A percentile compares a stretch with the other conserved stretches of the same genome.
These are phyloP conservation scores for Pentamera pediparva DNA, from an alignment of 53 echinoderm and acorn worm genomes.

Conservation along the genomic window DNA sequence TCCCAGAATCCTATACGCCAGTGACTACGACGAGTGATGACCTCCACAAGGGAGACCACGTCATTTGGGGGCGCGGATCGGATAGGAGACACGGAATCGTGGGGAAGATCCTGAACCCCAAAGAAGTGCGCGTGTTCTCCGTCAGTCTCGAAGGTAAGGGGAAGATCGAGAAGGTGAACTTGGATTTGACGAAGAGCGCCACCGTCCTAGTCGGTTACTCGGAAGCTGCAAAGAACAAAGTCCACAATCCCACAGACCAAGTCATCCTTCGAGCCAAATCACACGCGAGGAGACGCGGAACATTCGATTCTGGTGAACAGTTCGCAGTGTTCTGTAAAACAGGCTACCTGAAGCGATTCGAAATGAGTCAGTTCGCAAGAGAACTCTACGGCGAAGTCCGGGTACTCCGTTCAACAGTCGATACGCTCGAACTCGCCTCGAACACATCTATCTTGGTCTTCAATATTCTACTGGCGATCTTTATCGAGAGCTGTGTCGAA, in stretches of 20 bases:
- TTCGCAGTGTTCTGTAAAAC: conserved; percentile 16
- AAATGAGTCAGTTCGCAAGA: background rate
- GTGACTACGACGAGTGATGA: conserved; percentile 1
- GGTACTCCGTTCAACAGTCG: background rate
- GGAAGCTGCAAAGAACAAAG: background rate
- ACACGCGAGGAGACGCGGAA: background rate
- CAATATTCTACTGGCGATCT: conserved; percentile 8
- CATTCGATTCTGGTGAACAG: background rate
- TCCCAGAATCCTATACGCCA: background rate
- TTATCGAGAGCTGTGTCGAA: conserved; percentile 5
- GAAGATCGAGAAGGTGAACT: background rate
- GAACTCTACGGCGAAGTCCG: conserved; percentile 7
- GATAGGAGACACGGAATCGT: conserved; percentile 6
- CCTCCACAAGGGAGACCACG: conserved; percentile 4
- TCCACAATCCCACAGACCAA: background rate
- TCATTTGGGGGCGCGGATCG: background rate
- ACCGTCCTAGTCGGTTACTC: conserved; percentile 4
- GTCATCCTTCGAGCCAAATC: conserved; percentile 5
- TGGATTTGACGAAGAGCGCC: conserved; percentile 17
- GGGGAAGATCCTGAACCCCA: background rate
- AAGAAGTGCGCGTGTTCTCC: conserved; percentile 4
- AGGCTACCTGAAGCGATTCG: background rate
- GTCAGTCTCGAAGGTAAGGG: background rate
- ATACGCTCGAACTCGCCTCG: background rate
- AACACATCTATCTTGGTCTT: background rate